Conservation (phyloP, 2,888 invertebrate species). For the Agrochola lychnidis region DNA sequence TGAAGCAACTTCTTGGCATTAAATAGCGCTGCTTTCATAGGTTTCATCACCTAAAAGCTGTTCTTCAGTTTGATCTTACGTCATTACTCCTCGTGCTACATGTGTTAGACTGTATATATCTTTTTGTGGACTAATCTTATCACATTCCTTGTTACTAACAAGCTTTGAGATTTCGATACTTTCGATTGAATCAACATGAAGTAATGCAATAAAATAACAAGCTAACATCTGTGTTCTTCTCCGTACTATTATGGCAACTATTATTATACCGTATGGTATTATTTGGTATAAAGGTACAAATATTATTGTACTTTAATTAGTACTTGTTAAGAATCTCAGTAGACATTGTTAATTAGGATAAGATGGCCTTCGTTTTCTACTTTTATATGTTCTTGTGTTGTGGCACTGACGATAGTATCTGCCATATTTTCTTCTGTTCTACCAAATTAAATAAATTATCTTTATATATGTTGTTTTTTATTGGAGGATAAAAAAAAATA, state of each 20-base stretch:
- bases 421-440: slow-evolving; percentile 46
- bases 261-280: slow-evolving; percentile 8
- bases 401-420: slow-evolving; percentile 10
- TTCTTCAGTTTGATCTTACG: neutral
- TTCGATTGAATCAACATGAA: neutral
- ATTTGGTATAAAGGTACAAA: slow-evolving; percentile 25
- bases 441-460: slow-evolving; percentile 61
- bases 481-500: slow-evolving; percentile 11
- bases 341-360: slow-evolving; percentile 45
- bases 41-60: neutral
- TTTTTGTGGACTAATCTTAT: slow-evolving; percentile 35
- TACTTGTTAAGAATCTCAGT: slow-evolving; percentile 48
- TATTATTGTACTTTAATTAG: slow-evolving; percentile 8
- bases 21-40: slow-evolving; percentile 2
- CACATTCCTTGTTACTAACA: slow-evolving; percentile 35
- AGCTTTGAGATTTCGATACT: slow-evolving; percentile 11
- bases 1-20: neutral
- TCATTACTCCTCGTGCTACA: slow-evolving; percentile 38
- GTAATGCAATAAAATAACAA: neutral
- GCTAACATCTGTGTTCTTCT: slow-evolving; percentile 1
- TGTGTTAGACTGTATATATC: slow-evolving; percentile 16
- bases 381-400: slow-evolving; percentile 34
- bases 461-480: slow-evolving; percentile 59
- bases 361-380: slow-evolving; percentile 41
- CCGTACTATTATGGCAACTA: slow-evolving; percentile 2